Evolutionary conservation across 2,113 vertebrate species (phyloP).

Genomic region (Hypocryptadius cinnamomeus): DNA sequence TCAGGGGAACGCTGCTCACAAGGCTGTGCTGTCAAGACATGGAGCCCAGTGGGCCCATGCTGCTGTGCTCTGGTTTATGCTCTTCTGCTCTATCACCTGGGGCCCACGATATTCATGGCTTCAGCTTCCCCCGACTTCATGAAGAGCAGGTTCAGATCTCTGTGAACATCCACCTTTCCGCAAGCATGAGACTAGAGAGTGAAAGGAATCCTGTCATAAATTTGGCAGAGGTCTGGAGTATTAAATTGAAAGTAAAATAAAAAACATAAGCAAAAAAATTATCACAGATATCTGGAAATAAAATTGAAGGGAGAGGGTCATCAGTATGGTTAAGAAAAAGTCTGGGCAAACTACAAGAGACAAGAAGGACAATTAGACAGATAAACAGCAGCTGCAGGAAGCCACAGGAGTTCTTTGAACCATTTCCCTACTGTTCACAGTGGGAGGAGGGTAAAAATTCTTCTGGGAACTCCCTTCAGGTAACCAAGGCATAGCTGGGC

Average conservation of each 20-base stretch:
- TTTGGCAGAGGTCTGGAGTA: neutral
- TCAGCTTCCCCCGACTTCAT: neutral
- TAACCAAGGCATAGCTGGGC: neutral
- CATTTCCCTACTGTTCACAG: neutral
- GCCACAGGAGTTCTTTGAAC: neutral
- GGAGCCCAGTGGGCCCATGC: neutral
- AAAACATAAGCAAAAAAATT: neutral
- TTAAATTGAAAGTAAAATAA: neutral
- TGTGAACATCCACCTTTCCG: neutral
- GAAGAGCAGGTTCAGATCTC: neutral
- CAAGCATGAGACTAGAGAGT: neutral
- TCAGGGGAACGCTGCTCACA: neutral
- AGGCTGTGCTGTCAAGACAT: neutral
- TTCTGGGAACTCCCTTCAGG: neutral
- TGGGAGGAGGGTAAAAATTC: neutral
- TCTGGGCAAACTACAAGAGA: neutral
- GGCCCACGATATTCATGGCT: neutral
- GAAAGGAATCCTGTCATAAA: neutral
- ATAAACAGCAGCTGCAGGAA: neutral
- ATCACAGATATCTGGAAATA: neutral
- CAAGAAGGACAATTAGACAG: neutral
- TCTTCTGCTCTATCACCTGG: neutral
- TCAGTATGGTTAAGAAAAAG: neutral
- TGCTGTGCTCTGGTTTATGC: neutral
- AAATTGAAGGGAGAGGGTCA: neutral